Conservation (phyloP, 2,113 vertebrate genomes). For the Apteryx owenii region DNA sequence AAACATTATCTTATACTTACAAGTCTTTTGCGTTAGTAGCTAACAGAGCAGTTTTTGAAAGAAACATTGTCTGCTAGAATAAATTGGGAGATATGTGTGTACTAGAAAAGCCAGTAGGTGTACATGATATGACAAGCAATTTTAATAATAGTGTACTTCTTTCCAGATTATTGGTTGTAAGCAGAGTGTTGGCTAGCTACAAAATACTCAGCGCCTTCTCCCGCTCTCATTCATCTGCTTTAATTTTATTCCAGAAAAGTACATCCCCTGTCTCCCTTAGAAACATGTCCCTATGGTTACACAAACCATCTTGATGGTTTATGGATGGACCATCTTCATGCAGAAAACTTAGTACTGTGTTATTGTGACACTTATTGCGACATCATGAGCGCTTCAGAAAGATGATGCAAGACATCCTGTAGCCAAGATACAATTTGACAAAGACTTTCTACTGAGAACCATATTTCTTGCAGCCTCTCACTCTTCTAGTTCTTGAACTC, state of each 20-base stretch:
- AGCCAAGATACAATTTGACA: not conserved
- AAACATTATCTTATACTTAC: not conserved
- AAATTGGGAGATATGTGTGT: not conserved
- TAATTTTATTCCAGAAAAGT: not conserved
- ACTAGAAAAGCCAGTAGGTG: not conserved
- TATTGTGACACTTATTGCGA: not conserved
- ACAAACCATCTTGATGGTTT: not conserved
- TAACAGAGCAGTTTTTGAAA: not conserved
- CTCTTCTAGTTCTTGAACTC: not conserved
- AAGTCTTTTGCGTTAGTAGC: not conserved
- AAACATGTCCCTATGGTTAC: conserved; percentile 4
- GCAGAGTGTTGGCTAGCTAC: not conserved
- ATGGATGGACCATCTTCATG: not conserved
- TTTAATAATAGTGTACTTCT: not conserved
- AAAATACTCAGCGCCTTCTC: not conserved
- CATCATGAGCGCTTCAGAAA: not conserved
- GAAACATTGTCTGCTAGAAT: not conserved
- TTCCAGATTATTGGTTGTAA: too few species aligned
- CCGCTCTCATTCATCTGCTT: not conserved
- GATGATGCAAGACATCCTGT: not conserved
- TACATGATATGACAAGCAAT: not conserved
- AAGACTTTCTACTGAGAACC: not conserved
- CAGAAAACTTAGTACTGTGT: not conserved
- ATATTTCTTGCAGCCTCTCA: not conserved
- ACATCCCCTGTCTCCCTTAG: not conserved